Evolutionary conservation across 2,888 invertebrate species (phyloP).

Genomic region (Anticlea derivata): DNA sequence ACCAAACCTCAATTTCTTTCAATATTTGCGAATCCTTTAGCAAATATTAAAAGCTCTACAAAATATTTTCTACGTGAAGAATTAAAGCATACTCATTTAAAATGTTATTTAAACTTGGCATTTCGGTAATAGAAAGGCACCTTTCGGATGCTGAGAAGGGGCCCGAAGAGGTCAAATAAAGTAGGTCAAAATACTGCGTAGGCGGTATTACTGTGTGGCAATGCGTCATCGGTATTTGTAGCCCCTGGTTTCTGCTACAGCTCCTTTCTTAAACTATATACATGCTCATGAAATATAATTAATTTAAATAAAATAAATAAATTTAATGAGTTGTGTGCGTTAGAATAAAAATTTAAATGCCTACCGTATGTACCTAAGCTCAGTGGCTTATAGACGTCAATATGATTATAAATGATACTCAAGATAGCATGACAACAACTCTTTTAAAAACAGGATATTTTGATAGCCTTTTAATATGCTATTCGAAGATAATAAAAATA

Average conservation of each 20-base stretch:
- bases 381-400: no score
- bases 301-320: no score
- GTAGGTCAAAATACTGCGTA: conserved; percentile 47
- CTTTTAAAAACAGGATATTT: conserved; percentile 39
- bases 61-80: conserved; percentile 24
- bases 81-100: conserved; percentile 21
- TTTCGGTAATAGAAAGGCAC: conserved; percentile 31
- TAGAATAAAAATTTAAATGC: neutral
- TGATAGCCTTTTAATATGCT: conserved; percentile 54
- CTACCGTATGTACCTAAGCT: no score
- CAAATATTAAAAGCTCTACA: conserved; percentile 18
- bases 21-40: no score
- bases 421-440: conserved; percentile 2
- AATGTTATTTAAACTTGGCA: conserved; percentile 26
- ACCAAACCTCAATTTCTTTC: neutral
- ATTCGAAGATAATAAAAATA: conserved; percentile 68
- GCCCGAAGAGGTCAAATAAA: conserved; percentile 39
- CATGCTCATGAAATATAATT: no score
- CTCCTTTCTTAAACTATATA: no score
- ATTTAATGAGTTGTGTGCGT: no score
- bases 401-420: no score
- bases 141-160: conserved; percentile 26
- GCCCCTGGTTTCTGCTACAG: neutral
- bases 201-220: conserved; percentile 24
- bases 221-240: conserved; percentile 12